Evolutionary conservation across 2,888 invertebrate species (phyloP), one percentile per base, ranked within the genome.

Genomic region (Altica lythri): DNA sequence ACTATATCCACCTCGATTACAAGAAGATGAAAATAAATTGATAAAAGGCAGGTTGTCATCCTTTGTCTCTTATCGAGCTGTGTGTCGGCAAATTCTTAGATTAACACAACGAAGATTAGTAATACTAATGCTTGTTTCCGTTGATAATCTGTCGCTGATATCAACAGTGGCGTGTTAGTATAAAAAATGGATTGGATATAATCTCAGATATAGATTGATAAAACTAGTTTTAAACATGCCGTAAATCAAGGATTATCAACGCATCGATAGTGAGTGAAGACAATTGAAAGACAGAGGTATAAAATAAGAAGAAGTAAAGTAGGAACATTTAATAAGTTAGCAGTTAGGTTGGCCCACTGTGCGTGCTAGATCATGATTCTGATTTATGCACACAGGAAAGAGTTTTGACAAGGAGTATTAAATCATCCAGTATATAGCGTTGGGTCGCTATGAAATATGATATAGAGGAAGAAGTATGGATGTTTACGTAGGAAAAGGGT

Each of bases 1-100:
- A n/a, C n/a, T 22, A 27, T 19, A 10, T 27, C 17, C 17, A 43
- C 25, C 29, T 43, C 27, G 13, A n/a, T 14, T 12, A 16, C 14
- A 27, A n/a, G 10, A 19, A 46, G 55, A 61, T 57, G 59, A 43
- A 37, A 50, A 45, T 61, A 61, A 61, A 27, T 61, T 59, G 61
- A 61, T 61, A 61, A 61, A 52, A 52, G 49, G 60, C 49, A 55
- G 47, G 37, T 57, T 57, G 61, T 61, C 61, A 60, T 40, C 47
- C 49, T 46, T 51, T 53, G 61, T 54, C 50, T 50, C 27, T 52
- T 52, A 55, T 54, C 48, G 42, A 38, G 52, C 25, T 49, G n/a
- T 56, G 38, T 50, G 57, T 50, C 55, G 55, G 53, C 52, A 49
- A 44, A 55, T 53, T 50, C 40, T 16, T 17, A 27, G 53, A 53